phyloP scores from a whole-genome alignment of 2,888 invertebrate species.

The Hydrotaea diabolus region DNA sequence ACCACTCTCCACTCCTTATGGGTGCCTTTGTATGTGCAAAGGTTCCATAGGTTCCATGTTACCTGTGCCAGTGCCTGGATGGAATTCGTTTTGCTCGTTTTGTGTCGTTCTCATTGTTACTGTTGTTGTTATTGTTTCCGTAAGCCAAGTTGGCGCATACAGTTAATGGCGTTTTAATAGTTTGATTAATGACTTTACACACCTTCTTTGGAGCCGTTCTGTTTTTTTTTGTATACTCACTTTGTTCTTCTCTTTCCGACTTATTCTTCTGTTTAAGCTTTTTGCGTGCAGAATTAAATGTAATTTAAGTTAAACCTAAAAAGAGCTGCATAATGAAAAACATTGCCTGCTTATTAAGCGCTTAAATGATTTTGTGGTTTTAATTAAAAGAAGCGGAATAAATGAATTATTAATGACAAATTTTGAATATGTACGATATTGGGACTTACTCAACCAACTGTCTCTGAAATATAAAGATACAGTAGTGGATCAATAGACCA shows the following conservation, averaged over 20 bases:
- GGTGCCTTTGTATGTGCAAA: neutral
- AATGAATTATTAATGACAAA: neutral
- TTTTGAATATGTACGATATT: neutral
- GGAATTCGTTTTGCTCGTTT: too few species aligned
- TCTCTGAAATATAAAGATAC: neutral
- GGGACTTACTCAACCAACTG: neutral
- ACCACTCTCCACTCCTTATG: neutral
- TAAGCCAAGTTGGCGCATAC: constrained; percentile 63
- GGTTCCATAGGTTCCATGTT: constrained; percentile 11
- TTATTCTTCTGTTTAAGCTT: constrained; percentile 38
- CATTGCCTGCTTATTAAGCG: constrained; percentile 58
- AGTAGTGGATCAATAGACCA: too few species aligned
- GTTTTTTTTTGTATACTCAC: constrained; percentile 35
- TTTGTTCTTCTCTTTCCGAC: constrained; percentile 34
- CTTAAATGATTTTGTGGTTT: constrained; percentile 56
- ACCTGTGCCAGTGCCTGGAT: constrained; percentile 26
- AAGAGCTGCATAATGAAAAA: constrained; percentile 15
- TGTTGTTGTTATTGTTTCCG: constrained; percentile 28
- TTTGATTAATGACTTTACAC: constrained; percentile 75
- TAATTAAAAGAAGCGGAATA: constrained; percentile 43
- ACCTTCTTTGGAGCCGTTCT: constrained; percentile 69
- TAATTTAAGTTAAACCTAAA: constrained; percentile 44
- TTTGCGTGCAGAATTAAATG: constrained; percentile 38
- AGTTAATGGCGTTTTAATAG: constrained; percentile 76
- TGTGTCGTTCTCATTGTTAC: neutral